Conservation (phyloP, 2,113 vertebrate genomes). For the Glaucomys volans region DNA sequence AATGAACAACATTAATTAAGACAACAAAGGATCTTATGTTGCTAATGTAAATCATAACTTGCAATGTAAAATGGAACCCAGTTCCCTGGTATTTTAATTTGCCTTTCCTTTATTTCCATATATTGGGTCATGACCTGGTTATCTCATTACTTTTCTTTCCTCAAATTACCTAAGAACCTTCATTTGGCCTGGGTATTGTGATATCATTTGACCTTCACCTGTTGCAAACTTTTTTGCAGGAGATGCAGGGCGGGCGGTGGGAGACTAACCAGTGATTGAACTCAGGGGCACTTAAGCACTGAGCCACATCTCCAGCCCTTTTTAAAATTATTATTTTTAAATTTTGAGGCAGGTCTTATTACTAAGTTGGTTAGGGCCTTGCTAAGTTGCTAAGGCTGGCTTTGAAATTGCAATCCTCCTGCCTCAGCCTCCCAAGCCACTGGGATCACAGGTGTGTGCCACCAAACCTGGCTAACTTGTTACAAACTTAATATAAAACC, state of each 20-base stretch:
- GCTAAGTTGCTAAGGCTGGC: too few relatives aligned
- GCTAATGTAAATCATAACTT: slow-evolving; percentile 14
- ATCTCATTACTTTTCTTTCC: slow-evolving; percentile 29
- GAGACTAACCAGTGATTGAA: too few relatives aligned
- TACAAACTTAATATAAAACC: slow-evolving; percentile 18
- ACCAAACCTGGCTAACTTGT: too few relatives aligned
- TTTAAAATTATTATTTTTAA: not conserved
- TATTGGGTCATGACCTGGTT: not conserved
- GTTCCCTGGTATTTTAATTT: not conserved
- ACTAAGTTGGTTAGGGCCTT: too few relatives aligned
- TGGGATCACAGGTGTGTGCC: too few relatives aligned
- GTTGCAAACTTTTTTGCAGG: not conserved
- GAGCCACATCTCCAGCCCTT: not conserved
- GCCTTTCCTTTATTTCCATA: not conserved
- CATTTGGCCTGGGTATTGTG: not conserved
- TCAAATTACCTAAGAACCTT: not conserved
- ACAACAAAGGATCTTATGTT: slow-evolving; percentile 24
- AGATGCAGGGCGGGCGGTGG: accelerated
- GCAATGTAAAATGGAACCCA: slow-evolving; percentile 35
- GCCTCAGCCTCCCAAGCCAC: too few relatives aligned
- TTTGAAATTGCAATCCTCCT: too few relatives aligned
- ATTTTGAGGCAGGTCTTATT: too few relatives aligned
- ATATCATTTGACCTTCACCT: slow-evolving; percentile 25
- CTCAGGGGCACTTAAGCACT: too few relatives aligned
- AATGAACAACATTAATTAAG: slow-evolving; percentile 32